These are phyloP conservation scores for Coelopa frigida DNA, from an alignment of 1,140 invertebrate species.

Conservation along the genomic window DNA sequence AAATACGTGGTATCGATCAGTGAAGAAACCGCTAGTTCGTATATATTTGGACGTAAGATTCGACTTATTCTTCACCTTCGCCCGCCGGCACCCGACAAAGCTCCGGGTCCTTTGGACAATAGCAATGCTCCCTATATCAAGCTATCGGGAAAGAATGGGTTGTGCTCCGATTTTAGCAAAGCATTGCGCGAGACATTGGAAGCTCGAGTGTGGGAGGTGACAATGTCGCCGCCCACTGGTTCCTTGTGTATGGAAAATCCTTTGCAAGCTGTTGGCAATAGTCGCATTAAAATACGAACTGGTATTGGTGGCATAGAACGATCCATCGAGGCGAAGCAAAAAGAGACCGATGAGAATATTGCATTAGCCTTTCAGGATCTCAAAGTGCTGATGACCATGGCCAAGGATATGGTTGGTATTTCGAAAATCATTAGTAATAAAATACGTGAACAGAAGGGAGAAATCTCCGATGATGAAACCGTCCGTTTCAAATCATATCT, in stretches of 20 bases:
- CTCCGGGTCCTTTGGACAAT: slow-evolving; percentile 63
- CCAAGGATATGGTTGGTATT: slow-evolving; percentile 93
- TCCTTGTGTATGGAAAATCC: background rate
- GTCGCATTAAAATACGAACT: slow-evolving; percentile 55
- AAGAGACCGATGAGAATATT: slow-evolving; percentile 86
- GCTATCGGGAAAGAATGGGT: slow-evolving; percentile 81
- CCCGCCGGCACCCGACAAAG: slow-evolving; percentile 55
- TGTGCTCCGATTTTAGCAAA: slow-evolving; percentile 62
- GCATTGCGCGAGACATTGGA: slow-evolving; percentile 56
- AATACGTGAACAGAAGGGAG: slow-evolving; percentile 90
- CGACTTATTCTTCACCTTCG: slow-evolving; percentile 78
- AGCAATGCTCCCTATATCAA: slow-evolving; percentile 73
- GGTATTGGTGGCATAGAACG: slow-evolving; percentile 96
- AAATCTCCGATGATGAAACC: slow-evolving; percentile 96
- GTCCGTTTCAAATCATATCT: slow-evolving; percentile 92
- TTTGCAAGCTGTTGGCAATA: background rate
- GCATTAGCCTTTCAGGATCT: slow-evolving; percentile 92
- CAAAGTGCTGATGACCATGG: slow-evolving; percentile 88
- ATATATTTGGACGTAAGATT: slow-evolving; percentile 69
- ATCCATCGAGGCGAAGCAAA: slow-evolving; percentile 81
- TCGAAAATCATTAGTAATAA: slow-evolving; percentile 89
- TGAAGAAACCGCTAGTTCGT: slow-evolving; percentile 65
- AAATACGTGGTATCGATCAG: slow-evolving; percentile 67
- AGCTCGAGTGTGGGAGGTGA: slow-evolving; percentile 56
- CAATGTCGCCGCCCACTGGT: slow-evolving; percentile 10